phyloP scores from a whole-genome alignment of 1,140 invertebrate species.

The Akabosia matsudoensis region DNA sequence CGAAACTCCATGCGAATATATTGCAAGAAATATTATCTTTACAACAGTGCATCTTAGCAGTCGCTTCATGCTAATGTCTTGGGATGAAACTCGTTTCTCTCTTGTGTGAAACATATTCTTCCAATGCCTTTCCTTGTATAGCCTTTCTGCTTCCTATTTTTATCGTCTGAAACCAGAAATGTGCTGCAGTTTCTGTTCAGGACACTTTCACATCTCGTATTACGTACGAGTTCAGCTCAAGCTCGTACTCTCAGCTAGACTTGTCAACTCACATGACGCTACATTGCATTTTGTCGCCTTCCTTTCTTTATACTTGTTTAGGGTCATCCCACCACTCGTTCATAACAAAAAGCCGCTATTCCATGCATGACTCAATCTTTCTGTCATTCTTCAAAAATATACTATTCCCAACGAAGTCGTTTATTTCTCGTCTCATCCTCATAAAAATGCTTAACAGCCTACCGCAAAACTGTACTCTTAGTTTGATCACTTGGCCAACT shows the following conservation, averaged over 20 bases:
- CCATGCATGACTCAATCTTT: neutral
- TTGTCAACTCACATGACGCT: conserved; percentile 35
- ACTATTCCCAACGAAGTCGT: conserved; percentile 8
- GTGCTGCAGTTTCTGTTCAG: no score
- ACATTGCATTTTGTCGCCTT: conserved; percentile 12
- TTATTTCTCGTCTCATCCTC: conserved; percentile 21
- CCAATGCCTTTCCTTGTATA: neutral
- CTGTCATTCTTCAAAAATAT: conserved; percentile 28
- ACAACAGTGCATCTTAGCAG: no score
- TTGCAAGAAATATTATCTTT: neutral
- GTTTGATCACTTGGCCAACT: no score
- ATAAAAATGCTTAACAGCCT: neutral
- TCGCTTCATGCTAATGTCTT: neutral
- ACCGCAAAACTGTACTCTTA: no score
- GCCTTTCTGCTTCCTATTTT: neutral
- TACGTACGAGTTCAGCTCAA: neutral
- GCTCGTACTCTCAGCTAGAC: conserved; percentile 29
- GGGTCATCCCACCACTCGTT: conserved; percentile 12
- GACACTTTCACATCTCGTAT: neutral
- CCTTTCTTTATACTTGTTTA: no score
- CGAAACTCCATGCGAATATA: neutral
- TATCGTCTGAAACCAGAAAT: neutral
- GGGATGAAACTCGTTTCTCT: conserved; percentile 4
- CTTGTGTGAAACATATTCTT: neutral
- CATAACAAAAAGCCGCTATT: neutral